These are phyloP conservation scores for Meiosimyza platycephala DNA, from an alignment of 2,888 invertebrate genomes.

Conservation along the genomic window DNA sequence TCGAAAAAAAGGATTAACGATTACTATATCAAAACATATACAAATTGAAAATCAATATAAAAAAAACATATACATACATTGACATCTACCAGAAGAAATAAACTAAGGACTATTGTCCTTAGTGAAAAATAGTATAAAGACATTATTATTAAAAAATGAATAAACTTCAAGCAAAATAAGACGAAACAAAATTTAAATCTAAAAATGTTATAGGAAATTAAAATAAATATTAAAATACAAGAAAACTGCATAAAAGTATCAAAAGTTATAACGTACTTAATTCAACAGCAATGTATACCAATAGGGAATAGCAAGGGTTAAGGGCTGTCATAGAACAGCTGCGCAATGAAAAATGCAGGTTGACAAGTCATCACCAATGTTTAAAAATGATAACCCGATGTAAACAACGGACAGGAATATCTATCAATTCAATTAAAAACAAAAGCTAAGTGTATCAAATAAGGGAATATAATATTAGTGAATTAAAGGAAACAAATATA, in stretches of 20 bases:
- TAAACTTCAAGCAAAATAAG: neutral
- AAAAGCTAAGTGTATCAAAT: slow-evolving; percentile 16
- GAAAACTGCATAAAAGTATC: neutral
- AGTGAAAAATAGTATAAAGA: neutral
- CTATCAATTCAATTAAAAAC: slow-evolving; percentile 33
- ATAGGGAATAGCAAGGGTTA: no score
- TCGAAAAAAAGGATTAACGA: neutral
- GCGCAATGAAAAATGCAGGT: neutral
- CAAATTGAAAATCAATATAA: neutral
- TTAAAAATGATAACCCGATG: slow-evolving; percentile 4
- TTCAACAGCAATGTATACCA: neutral
- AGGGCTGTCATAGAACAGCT: neutral
- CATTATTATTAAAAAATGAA: neutral
- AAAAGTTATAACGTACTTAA: neutral
- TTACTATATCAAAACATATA: slow-evolving; percentile 17
- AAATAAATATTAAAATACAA: neutral
- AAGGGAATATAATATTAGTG: slow-evolving; percentile 4
- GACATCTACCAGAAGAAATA: neutral
- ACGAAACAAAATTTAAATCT: neutral
- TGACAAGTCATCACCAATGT: no score
- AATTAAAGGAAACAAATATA: slow-evolving; percentile 23
- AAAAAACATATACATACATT: neutral
- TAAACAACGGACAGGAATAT: slow-evolving; percentile 20
- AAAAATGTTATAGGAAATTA: neutral
- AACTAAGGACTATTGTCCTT: slow-evolving; percentile 9